These are phyloP conservation scores for Miltochrista miniata DNA, from an alignment of 2,888 invertebrate species.

Conservation along the genomic window DNA sequence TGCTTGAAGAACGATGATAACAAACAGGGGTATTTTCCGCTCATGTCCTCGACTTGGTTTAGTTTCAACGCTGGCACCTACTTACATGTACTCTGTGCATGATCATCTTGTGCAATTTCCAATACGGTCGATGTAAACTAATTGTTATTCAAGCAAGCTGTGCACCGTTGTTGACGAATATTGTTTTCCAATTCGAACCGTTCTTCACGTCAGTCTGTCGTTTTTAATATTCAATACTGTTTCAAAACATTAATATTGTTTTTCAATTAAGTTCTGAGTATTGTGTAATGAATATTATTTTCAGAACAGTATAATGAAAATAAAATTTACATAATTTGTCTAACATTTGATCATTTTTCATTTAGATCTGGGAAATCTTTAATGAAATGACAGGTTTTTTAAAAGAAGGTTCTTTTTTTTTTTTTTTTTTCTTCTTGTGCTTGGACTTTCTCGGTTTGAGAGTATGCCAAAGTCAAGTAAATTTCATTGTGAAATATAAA, in stretches of 20 bases:
- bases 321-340: background rate
- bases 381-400: too few species aligned
- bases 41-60: too few species aligned
- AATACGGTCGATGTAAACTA: slow-evolving; percentile 8
- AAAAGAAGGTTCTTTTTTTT: too few species aligned
- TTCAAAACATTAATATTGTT: slow-evolving; percentile 28
- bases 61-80: slow-evolving; percentile 10
- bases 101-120: slow-evolving; percentile 22
- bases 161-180: slow-evolving; percentile 21
- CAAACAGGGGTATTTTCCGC: too few species aligned
- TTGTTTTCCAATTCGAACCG: slow-evolving; percentile 28
- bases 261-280: slow-evolving; percentile 18
- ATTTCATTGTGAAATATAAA: too few species aligned
- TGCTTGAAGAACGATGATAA: too few species aligned
- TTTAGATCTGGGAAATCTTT: too few species aligned
- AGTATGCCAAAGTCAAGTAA: too few species aligned
- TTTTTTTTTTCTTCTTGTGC: too few species aligned
- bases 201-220: slow-evolving; percentile 22
- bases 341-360: too few species aligned
- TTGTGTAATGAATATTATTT: slow-evolving; percentile 21
- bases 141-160: slow-evolving; percentile 26
- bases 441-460: too few species aligned
- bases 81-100: slow-evolving; percentile 19
- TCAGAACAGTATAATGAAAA: slow-evolving; percentile 19
- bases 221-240: slow-evolving; percentile 12